These are phyloP conservation scores for Chrysoperla carnea DNA, from an alignment of 1,140 invertebrate species.

Conservation along the genomic window DNA sequence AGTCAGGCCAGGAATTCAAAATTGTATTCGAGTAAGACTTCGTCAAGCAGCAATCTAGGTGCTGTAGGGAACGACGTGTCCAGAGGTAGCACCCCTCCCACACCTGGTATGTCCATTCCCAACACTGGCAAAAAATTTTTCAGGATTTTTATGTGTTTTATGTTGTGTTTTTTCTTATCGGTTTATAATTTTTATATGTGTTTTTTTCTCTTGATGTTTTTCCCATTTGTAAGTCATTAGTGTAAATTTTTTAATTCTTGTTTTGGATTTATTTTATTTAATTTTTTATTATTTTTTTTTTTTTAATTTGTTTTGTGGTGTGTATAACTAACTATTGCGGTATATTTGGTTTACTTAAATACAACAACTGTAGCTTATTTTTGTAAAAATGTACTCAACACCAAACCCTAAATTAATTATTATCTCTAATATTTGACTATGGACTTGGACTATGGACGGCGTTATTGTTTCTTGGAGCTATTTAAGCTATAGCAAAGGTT, in stretches of 20 bases:
- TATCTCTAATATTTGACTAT: no score
- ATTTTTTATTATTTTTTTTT: no score
- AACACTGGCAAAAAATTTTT: conserved; percentile 10
- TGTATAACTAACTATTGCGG: no score
- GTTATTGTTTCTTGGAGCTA: no score
- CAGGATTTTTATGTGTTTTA: conserved; percentile 10
- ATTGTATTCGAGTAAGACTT: conserved; percentile 62
- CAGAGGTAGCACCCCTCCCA: conserved; percentile 94
- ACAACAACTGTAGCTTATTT: no score
- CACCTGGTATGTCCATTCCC: conserved; percentile 68
- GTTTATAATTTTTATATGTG: neutral
- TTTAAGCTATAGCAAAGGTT: no score
- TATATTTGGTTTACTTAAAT: no score
- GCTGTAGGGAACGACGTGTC: conserved; percentile 55
- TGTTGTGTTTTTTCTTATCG: neutral
- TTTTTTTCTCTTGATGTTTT: conserved; percentile 1
- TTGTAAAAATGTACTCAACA: no score
- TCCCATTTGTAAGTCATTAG: conserved; percentile 7
- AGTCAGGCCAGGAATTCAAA: conserved; percentile 54
- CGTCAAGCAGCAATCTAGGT: conserved; percentile 74
- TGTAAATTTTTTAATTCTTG: neutral
- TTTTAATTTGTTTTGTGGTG: no score
- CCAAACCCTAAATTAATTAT: no score
- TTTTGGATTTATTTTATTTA: no score
- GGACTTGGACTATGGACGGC: no score